A percentile compares a stretch with the other conserved stretches of the same genome.
Evolutionary conservation across 2,888 invertebrate species (phyloP).

Genomic region (Cerceris ruficornis): DNA sequence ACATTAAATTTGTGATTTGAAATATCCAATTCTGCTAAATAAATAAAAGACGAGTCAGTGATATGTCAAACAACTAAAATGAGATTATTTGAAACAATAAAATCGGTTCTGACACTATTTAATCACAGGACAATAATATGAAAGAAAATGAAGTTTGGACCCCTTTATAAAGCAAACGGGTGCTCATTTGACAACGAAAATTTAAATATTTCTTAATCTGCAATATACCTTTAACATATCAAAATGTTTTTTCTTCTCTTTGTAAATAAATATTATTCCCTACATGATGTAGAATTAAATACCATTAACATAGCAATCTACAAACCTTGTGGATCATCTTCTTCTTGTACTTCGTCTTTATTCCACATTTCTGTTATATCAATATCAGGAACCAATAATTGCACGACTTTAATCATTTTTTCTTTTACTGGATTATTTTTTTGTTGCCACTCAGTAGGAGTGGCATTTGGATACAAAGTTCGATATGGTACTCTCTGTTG

Average conservation of each 20-base stretch:
- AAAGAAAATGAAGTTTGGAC: too few relatives aligned
- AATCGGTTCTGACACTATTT: too few relatives aligned
- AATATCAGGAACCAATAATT: slow-evolving; percentile 84
- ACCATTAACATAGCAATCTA: background rate
- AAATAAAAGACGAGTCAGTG: slow-evolving; percentile 8
- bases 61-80: background rate
- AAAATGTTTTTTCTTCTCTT: too few relatives aligned
- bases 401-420: slow-evolving; percentile 82
- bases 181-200: too few relatives aligned
- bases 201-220: too few relatives aligned
- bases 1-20: slow-evolving; percentile 71
- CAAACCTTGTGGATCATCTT: slow-evolving; percentile 77
- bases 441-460: slow-evolving; percentile 82
- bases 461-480: slow-evolving; percentile 84
- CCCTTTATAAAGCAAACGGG: too few relatives aligned
- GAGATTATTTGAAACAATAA: background rate
- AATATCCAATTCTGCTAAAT: slow-evolving; percentile 68
- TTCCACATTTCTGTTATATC: slow-evolving; percentile 83
- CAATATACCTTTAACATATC: too few relatives aligned
- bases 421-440: slow-evolving; percentile 82
- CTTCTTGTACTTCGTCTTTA: slow-evolving; percentile 81
- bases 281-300: too few relatives aligned
- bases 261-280: too few relatives aligned
- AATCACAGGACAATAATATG: too few relatives aligned
- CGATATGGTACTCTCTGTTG: slow-evolving; percentile 83